A percentile compares a stretch with the other conserved stretches of the same genome.
These are phyloP conservation scores for Holotrichia oblita DNA, from an alignment of 1,140 invertebrate species.

Conservation along the genomic window DNA sequence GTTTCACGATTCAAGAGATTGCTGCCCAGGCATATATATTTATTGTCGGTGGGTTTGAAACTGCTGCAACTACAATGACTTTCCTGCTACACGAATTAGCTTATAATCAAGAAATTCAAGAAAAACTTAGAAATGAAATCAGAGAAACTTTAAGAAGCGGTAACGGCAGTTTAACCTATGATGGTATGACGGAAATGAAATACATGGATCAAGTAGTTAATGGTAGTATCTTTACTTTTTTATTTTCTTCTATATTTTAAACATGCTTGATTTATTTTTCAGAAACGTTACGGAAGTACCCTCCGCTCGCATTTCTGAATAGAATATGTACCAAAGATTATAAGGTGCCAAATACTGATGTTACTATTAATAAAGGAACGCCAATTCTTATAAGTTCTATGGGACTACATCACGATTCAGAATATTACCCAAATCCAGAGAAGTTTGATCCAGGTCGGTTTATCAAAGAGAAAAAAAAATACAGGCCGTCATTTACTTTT, in stretches of 20 bases:
- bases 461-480: constrained; percentile 63
- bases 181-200: constrained; percentile 67
- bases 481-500: background rate
- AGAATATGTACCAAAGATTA: constrained; percentile 63
- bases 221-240: constrained; percentile 49
- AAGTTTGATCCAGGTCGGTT: constrained; percentile 77
- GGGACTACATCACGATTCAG: constrained; percentile 71
- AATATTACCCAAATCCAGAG: constrained; percentile 72
- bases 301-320: constrained; percentile 61
- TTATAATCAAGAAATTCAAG: constrained; percentile 64
- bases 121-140: constrained; percentile 59
- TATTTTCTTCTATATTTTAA: background rate
- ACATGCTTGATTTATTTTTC: background rate
- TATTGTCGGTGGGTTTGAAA: constrained; percentile 73
- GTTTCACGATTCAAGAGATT: constrained; percentile 56
- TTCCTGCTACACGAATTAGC: constrained; percentile 63
- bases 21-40: constrained; percentile 69
- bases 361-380: constrained; percentile 64
- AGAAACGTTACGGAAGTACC: constrained; percentile 9
- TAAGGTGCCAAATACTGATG: constrained; percentile 61
- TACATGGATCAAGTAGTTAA: constrained; percentile 66
- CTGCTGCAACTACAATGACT: constrained; percentile 60
- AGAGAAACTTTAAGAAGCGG: constrained; percentile 52
- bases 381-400: constrained; percentile 65
- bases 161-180: constrained; percentile 62